Percentiles rank a stretch among this genome's conserved stretches.
phyloP scores from a whole-genome alignment of 2,113 vertebrate genomes.

The Tachuris rubrigastra region DNA sequence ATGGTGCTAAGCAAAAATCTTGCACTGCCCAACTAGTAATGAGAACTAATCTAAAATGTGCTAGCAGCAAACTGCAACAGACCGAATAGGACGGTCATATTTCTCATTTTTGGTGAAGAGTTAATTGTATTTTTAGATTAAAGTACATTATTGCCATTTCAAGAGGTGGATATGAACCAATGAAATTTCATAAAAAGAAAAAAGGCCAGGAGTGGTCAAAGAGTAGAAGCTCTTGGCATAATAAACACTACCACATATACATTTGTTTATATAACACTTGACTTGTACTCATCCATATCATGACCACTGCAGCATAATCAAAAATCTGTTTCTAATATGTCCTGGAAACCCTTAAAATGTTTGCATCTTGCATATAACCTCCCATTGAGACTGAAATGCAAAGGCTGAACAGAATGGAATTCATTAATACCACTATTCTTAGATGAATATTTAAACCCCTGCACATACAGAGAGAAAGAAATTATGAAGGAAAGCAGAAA shows the following conservation, averaged over 20 bases:
- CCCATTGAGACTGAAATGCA: neutral
- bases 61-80: neutral
- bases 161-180: neutral
- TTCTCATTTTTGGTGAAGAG: neutral
- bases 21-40: neutral
- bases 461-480: neutral
- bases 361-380: neutral
- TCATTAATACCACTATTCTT: neutral
- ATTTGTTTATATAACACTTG: neutral
- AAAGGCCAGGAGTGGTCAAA: neutral
- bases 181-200: neutral
- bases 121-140: neutral
- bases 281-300: neutral
- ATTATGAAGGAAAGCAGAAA: neutral
- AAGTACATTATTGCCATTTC: neutral
- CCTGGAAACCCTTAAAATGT: neutral
- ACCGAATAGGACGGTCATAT: neutral
- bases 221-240: neutral
- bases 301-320: neutral
- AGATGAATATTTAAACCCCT: neutral
- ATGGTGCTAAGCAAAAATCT: neutral
- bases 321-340: neutral
- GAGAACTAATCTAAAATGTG: neutral
- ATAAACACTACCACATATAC: neutral
- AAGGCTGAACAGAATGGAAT: neutral